These are phyloP conservation scores for Scomber japonicus DNA, from an alignment of 2,113 vertebrate genomes.

Conservation along the genomic window DNA sequence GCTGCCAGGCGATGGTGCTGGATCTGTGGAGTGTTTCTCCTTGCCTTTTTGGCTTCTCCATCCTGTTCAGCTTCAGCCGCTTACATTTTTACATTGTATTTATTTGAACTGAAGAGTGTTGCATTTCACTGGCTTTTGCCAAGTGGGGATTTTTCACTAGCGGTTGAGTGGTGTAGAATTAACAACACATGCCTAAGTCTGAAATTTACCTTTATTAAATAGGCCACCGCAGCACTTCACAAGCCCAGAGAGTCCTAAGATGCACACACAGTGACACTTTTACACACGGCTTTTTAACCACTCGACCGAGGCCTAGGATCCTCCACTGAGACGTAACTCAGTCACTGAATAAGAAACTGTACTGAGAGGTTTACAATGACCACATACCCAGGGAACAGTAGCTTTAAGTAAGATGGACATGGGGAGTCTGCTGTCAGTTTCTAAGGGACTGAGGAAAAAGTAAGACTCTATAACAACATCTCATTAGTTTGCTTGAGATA, in stretches of 20 bases:
- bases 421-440: conserved; percentile 43
- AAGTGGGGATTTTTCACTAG: conserved; percentile 68
- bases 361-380: conserved; percentile 50
- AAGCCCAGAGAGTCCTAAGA: conserved; percentile 50
- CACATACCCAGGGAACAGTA: conserved; percentile 43
- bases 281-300: conserved; percentile 48
- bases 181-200: conserved; percentile 72
- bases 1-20: conserved; percentile 22
- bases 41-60: conserved; percentile 12
- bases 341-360: conserved; percentile 25
- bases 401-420: conserved; percentile 44
- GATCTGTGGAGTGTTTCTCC: conserved; percentile 26
- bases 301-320: conserved; percentile 24
- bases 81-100: conserved; percentile 69
- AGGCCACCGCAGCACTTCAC: conserved; percentile 61
- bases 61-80: conserved; percentile 43
- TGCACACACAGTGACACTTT: conserved; percentile 62
- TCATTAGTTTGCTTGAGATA: conserved; percentile 62
- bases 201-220: conserved; percentile 76
- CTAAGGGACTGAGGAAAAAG: conserved; percentile 48
- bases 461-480: conserved; percentile 61
- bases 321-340: conserved; percentile 43
- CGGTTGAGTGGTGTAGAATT: conserved; percentile 53
- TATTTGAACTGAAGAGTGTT: conserved; percentile 76
- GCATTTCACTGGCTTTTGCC: conserved; percentile 72